Base-by-base conservation (phyloP, 2,888 invertebrate species). In the Dyspetes luteomarginatus region DNA sequence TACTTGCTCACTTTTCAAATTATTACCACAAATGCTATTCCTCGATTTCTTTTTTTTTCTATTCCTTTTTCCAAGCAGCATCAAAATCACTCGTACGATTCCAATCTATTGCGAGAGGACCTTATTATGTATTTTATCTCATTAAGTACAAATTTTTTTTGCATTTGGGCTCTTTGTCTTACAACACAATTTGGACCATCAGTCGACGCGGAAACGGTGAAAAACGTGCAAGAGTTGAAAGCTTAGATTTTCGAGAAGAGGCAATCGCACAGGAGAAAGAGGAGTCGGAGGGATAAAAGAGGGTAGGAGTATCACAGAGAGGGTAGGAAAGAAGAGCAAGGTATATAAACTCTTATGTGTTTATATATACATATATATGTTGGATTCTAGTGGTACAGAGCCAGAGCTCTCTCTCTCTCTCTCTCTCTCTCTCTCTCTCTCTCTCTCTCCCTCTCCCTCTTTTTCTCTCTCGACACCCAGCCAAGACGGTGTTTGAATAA, bases 401-500 rank as follows among this genome's bases (percentile, higher is more conserved):
- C 50, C 48, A 68, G 62, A 48, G 68, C 75, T 60, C 71, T 9
- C 17, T 56, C 58, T 48, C 79, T 69, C 41, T 43, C 26, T 65
- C 74, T 77, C 60, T 77, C 74, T 68, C 73, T 74, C 58, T 56
- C 79, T 73, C 79, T 77, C 74, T 71, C 55, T 79, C 72, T 45
- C 81, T 78, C 62, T 73, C 36, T 9, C 45, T 3, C 22, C 48
- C 60, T 50, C 5, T 60, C 48, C 3, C 15, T 55, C 56, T 55
- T 62, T 41, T 45, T 30, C 22, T 43, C 28, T 68, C 24, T 26
- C 5, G 9, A 74, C 67, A 78, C 80, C 78, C 67, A 81, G 55
- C 80, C 58, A 73, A 73, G 76, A 76, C 83, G 82, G 74, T 84
- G 85, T 79, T 85, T 91, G 91, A 90, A 91, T 91, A 90, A 91